phyloP scores from a whole-genome alignment of 2,113 vertebrate species.

The Meriones unguiculatus region DNA sequence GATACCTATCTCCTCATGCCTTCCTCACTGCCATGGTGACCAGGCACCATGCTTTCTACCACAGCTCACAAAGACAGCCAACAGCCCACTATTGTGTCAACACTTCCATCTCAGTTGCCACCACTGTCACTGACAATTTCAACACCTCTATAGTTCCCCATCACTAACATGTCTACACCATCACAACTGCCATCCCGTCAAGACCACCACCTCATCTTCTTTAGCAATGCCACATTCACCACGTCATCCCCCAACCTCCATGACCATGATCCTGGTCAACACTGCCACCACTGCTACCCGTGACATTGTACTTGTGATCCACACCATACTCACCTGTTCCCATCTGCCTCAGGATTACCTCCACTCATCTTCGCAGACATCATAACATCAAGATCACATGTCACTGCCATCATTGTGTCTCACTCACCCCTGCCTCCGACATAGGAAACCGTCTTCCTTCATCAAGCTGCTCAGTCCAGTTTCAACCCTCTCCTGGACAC shows the following conservation, averaged over 20 bases:
- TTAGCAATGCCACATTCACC: not conserved
- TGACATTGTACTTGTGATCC: not conserved
- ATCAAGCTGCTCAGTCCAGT: not conserved
- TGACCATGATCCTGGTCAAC: too few species aligned
- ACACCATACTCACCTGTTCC: not conserved
- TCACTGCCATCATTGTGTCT: too few species aligned
- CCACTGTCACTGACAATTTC: not conserved
- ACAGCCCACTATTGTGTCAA: not conserved
- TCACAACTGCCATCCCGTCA: not conserved
- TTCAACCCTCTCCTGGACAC: not conserved
- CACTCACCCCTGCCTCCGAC: not conserved
- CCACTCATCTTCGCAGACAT: too few species aligned
- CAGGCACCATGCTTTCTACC: not conserved
- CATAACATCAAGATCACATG: not conserved
- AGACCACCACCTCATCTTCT: not conserved
- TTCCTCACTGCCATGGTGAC: not conserved
- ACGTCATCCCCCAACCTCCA: not conserved
- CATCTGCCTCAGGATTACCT: not conserved
- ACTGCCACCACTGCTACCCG: not conserved
- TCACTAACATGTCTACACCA: not conserved
- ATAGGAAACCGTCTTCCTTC: not conserved
- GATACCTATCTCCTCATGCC: not conserved
- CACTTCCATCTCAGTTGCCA: not conserved
- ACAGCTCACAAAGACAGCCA: not conserved
- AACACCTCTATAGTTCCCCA: not conserved